Percentiles rank a stretch among this genome's conserved stretches.
These are phyloP conservation scores for Carassius carassius DNA, from an alignment of 2,113 vertebrate genomes.

Conservation along the genomic window DNA sequence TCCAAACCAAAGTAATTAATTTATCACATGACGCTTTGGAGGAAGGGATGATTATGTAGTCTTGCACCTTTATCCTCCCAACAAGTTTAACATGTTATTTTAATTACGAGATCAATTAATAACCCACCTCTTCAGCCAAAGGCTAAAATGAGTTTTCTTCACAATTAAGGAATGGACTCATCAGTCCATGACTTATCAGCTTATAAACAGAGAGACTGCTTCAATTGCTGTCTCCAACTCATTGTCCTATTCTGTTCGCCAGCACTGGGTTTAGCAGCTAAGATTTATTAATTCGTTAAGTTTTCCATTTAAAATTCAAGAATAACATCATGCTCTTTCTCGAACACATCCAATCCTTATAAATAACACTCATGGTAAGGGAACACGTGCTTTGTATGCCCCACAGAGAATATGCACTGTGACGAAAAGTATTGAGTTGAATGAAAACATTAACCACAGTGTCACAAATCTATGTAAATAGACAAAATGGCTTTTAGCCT, in stretches of 20 bases:
- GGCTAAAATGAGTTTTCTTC: constrained; percentile 75
- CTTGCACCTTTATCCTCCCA: constrained; percentile 63
- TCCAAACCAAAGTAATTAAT: constrained; percentile 53
- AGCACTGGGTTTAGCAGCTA: constrained; percentile 69
- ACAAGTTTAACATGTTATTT: constrained; percentile 63
- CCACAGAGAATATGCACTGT: constrained; percentile 26
- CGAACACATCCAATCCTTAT: constrained; percentile 61
- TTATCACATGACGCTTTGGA: constrained; percentile 28
- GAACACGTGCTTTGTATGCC: constrained; percentile 52
- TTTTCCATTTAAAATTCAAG: constrained; percentile 73
- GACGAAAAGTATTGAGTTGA: constrained; percentile 51
- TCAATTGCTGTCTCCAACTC: constrained; percentile 70
- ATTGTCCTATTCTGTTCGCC: constrained; percentile 71
- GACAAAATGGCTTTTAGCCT: constrained; percentile 50
- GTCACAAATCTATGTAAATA: constrained; percentile 52
- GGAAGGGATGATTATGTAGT: constrained; percentile 67
- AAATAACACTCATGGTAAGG: constrained; percentile 69
- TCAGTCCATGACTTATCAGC: constrained; percentile 81
- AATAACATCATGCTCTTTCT: constrained; percentile 74
- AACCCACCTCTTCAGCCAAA: constrained; percentile 73
- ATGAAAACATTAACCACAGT: constrained; percentile 55
- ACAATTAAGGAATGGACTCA: constrained; percentile 79
- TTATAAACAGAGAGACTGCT: constrained; percentile 75
- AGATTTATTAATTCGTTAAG: constrained; percentile 81
- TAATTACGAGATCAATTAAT: constrained; percentile 79